Evolutionary conservation across 2,888 invertebrate species (phyloP), one percentile per base, ranked within the genome.

Genomic region (Ectropis crepuscularia): DNA sequence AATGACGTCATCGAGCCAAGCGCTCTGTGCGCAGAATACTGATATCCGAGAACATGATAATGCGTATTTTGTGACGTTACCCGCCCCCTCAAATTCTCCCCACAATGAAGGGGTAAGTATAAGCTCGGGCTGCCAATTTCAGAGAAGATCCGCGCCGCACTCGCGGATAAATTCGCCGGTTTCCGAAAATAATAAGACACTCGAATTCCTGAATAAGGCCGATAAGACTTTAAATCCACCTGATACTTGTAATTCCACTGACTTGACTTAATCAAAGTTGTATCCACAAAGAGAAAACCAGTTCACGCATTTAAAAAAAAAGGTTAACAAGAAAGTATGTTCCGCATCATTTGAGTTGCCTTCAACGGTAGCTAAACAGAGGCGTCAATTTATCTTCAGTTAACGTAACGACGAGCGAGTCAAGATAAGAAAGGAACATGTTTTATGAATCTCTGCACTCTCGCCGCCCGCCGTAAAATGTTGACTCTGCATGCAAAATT

Each of bases 401-500:
- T 55, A 60, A 60, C 43, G 42, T 57, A 51, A 50, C 43, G 55
- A 67, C 57, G 53, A 62, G 57, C 45, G 50, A 50, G 42, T 46
- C 60, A 50, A 59, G 58, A 64, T 66, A 61, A 59, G 49, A 63
- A 63, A 51, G 57, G 37, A 53, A 62, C 65, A 61, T 47, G 58
- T 65, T 61, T 62, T 58, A 68, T 70, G 70, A 68, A 68, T 70
- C 65, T 63, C 50, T 57, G 60, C 60, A 61, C 57, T 67, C 66
- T 43, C 57, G 59, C 50, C 49, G 16, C 16, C 58, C 55, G 37
- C 50, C 64, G 60, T 53, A 58, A 53, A 61, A 53, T 65, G 72
- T 67, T 73, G 69, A 74, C 76, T 74, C 77, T 76, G 74, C 82
- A 74, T 87, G 82, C 76, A 79, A 79, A 85, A 83, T 85, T 79